phyloP scores from a whole-genome alignment of 2,888 invertebrate genomes.

The Lochmaea crataegi region DNA sequence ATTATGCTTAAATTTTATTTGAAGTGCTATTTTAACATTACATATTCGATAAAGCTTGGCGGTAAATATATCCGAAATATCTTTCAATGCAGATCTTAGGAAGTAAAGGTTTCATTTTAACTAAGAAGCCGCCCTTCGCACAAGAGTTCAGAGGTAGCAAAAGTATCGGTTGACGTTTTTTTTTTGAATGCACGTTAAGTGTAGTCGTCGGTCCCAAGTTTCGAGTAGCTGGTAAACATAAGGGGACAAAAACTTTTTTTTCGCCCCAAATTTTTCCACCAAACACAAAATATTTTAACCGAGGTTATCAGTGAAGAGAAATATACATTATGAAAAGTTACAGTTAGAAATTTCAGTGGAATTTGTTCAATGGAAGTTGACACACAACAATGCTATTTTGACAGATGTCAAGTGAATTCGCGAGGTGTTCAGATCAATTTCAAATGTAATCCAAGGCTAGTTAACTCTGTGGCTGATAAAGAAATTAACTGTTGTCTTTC shows the following conservation, averaged over 20 bases:
- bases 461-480: too few relatives aligned
- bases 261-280: not conserved
- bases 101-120: conserved; percentile 9
- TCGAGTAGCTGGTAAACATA: conserved; percentile 19
- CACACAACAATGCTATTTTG: too few relatives aligned
- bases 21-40: too few relatives aligned
- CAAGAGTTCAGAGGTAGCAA: conserved; percentile 14
- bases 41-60: not conserved
- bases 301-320: too few relatives aligned
- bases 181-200: conserved; percentile 7
- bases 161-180: conserved; percentile 19
- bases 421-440: too few relatives aligned
- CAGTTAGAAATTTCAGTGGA: too few relatives aligned
- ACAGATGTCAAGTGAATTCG: too few relatives aligned
- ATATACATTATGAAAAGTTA: too few relatives aligned
- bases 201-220: conserved; percentile 7
- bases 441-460: too few relatives aligned
- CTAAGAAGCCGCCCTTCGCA: conserved; percentile 6
- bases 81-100: not conserved
- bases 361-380: too few relatives aligned
- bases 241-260: conserved; percentile 12
- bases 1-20: too few relatives aligned
- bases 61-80: not conserved
- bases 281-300: not conserved
- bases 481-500: too few relatives aligned